Base-by-base conservation (phyloP, 2,888 invertebrate genomes). In the Stenurella melanura region DNA sequence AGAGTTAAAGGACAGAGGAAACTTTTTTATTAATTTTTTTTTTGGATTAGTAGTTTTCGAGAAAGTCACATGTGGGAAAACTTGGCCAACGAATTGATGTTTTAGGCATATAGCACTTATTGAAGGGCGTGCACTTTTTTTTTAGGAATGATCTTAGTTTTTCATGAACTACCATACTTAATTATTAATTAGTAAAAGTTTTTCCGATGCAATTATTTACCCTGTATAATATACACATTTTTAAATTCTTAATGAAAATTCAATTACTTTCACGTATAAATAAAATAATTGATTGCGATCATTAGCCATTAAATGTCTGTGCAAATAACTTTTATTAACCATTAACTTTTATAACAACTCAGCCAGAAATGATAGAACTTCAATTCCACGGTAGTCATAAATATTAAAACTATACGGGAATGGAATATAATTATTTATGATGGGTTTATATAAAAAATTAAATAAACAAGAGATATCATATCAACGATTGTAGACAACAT, bases 381-480 rank as follows among this genome's bases (percentile, higher is more conserved):
- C 50, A 50, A 50, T 50, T 50, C 6, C 50, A 50, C 12, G 6
- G 50, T 50, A 50, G n/a, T 50, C 50, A 50, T 38, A 34, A 42
- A 15, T 42, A 64, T 42, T 18, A 64, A 42, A 64, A 42, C 38
- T 21, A 64, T 64, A 11, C 38, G 42, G 38, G 11, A 30, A 26
- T 34, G 56, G 56, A 18, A 56, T 56, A 56, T 38, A 17, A 64
- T 67, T 67, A 67, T 50, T 67, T 50, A 50, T 67, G 67, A 67
- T 50, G 54, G 67, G 21, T 21, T 26, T 21, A 17, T n/a, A 64
- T 67, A 50, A 67, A 67, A 67, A 67, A 67, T 50, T 67, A 67
- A 50, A 67, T 56, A 54, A 54, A 54, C n/a, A 56, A 26, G 50
- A 50, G 67, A 50, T 67, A 67, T 67, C 67, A 56, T 67, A 67